phyloP scores from a whole-genome alignment of 2,113 vertebrate genomes.

The Nibea albiflora region DNA sequence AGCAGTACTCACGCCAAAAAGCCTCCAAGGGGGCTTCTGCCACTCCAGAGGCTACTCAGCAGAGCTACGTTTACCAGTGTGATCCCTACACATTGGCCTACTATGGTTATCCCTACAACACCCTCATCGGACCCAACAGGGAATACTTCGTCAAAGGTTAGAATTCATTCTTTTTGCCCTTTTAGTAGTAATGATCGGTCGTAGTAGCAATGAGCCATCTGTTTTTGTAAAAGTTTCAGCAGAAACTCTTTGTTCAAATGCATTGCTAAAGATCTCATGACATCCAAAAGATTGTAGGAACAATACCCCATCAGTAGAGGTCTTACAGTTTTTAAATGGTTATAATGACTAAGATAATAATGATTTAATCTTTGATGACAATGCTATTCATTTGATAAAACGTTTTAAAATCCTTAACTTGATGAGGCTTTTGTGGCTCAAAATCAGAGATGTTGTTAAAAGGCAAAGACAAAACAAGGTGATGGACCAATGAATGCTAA shows the following conservation, averaged over 20 bases:
- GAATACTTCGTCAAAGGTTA: slow-evolving; percentile 99
- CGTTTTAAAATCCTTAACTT: slow-evolving; percentile 45
- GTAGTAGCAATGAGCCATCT: not conserved
- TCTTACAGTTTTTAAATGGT: slow-evolving; percentile 35
- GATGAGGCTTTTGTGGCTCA: slow-evolving; percentile 53
- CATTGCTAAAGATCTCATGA: slow-evolving; percentile 18
- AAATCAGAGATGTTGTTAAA: slow-evolving; percentile 61
- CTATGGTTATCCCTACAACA: slow-evolving; percentile 96
- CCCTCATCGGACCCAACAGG: slow-evolving; percentile 96
- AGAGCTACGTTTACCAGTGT: slow-evolving; percentile 95
- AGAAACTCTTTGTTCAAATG: slow-evolving; percentile 17
- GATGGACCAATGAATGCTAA: slow-evolving; percentile 76
- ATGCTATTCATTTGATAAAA: slow-evolving; percentile 29
- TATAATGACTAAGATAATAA: slow-evolving; percentile 38
- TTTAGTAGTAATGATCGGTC: not conserved
- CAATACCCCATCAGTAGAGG: slow-evolving; percentile 3
- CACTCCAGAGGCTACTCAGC: slow-evolving; percentile 83
- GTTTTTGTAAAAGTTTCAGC: slow-evolving; percentile 26
- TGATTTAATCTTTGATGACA: slow-evolving; percentile 53
- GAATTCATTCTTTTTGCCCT: slow-evolving; percentile 52
- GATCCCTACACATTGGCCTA: slow-evolving; percentile 96
- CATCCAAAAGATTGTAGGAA: slow-evolving; percentile 24
- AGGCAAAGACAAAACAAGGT: slow-evolving; percentile 47
- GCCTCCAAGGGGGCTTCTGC: slow-evolving; percentile 90
- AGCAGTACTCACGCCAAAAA: slow-evolving; percentile 98